Percentiles rank a stretch among this genome's conserved stretches.
Conservation (phyloP, 64 coral and sea anemone species). For the Cladopsammia gracilis region DNA sequence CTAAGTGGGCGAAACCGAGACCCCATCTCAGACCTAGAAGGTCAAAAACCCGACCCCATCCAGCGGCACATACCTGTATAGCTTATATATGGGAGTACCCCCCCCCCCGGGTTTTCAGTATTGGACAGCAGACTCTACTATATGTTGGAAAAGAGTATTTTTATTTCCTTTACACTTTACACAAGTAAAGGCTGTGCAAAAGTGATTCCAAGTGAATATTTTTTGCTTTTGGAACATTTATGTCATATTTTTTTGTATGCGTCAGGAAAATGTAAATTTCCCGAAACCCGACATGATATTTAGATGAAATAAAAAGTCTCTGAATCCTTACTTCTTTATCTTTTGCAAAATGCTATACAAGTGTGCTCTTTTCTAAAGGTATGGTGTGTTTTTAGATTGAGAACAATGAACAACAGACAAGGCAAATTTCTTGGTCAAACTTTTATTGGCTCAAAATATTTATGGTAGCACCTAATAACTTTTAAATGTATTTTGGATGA, state of each 20-base stretch:
- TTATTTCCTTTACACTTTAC: background rate
- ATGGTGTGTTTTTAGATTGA: background rate
- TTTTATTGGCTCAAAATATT: conserved; percentile 20
- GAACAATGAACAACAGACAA: background rate
- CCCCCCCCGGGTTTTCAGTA: too few relatives aligned
- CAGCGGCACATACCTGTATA: too few relatives aligned
- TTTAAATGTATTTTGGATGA: background rate
- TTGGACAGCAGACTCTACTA: background rate
- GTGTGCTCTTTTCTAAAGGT: background rate
- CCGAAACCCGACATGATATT: background rate
- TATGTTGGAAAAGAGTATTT: background rate
- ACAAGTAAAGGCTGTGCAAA: background rate
- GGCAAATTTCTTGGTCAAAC: conserved; percentile 9
- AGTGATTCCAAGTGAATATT: background rate
- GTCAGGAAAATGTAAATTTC: background rate
- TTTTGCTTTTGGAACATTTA: background rate
- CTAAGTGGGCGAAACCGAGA: too few relatives aligned
- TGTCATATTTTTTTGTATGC: background rate
- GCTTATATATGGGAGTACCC: too few relatives aligned
- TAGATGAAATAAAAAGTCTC: conserved; percentile 5
- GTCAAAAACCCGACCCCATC: too few relatives aligned
- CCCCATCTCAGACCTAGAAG: too few relatives aligned
- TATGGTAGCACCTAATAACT: background rate
- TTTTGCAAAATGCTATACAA: background rate
- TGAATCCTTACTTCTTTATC: background rate